Percentiles rank a stretch among this genome's conserved stretches.
Evolutionary conservation across 2,797 vertebrate species (phyloP).

Genomic region (Lates japonicus): DNA sequence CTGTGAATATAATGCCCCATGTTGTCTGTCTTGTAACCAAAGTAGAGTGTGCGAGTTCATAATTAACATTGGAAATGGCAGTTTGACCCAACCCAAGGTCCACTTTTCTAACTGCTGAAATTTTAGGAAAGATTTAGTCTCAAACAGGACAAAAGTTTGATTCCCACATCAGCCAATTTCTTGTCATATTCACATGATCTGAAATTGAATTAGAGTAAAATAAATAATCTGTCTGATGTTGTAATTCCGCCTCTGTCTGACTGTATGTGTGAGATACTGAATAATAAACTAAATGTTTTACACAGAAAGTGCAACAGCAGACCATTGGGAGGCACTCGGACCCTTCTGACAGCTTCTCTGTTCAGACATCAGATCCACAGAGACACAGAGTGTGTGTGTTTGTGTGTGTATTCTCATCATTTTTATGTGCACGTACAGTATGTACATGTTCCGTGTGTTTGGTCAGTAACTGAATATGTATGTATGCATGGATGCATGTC

Average conservation of each 20-base stretch:
- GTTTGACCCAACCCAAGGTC: too few species aligned
- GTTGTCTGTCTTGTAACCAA: too few species aligned
- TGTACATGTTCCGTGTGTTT: neutral
- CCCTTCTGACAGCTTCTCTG: slow-evolving; percentile 40
- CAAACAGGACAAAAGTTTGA: neutral
- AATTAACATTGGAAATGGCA: too few species aligned
- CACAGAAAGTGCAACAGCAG: slow-evolving; percentile 40
- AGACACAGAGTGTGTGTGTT: neutral
- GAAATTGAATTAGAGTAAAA: neutral
- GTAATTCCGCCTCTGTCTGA: too few species aligned
- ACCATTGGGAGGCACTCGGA: slow-evolving; percentile 69
- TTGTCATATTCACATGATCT: too few species aligned
- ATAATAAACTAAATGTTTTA: neutral
- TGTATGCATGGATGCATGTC: neutral
- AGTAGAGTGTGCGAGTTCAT: too few species aligned
- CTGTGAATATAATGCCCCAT: neutral
- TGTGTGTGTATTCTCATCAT: slow-evolving; percentile 3
- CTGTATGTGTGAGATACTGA: neutral
- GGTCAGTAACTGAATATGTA: neutral
- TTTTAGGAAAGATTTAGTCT: too few species aligned
- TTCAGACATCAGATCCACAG: slow-evolving; percentile 12
- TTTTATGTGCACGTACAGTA: neutral
- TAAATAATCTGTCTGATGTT: neutral
- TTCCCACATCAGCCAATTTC: too few species aligned
- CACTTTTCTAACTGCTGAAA: too few species aligned